Base-by-base conservation (phyloP, 2,113 vertebrate genomes). In the Elachura formosa region DNA sequence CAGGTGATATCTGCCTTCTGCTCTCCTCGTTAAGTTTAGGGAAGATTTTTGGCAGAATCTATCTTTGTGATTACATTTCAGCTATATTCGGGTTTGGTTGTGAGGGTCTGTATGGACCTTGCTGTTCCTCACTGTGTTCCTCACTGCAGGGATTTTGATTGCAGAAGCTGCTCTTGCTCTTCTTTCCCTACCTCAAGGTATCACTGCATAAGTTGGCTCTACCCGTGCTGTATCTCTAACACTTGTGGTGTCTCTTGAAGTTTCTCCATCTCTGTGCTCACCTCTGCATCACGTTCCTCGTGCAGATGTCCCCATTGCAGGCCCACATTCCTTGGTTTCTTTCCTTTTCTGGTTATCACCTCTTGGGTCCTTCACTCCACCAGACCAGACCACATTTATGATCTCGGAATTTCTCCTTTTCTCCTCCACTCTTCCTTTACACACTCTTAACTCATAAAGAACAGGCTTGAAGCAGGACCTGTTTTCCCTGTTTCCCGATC, bases 201-300 rank as follows among this genome's bases (percentile, higher is more conserved):
- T 56, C 22, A 40, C 24, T 52, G 8, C 29, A 13, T 11, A 14
- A 20, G 3, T 22, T 10, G 43, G 25, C 40, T 63, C 24, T 55
- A 2, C 29, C 29, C 11, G 4, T 26, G 49, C 48, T 66, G 4
- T 69, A 0, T 14, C 22, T 73, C 38, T 25, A 34, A 26, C 33
- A 12, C 26, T 40, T 46, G 12, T 1, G 3, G 15, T 7, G 13
- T 28, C 20, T 41, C 81, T 36, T n/a, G 22, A 22, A 67, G 38
- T 14, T 76, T 28, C 21, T 45, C 25, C 40, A 0, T 38, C 0
- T 1, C 8, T 45, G 19, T 2, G 1, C 6, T 61, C 45, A 10
- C 28, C 34, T 75, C 33, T 51, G 21, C 38, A 28, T 38, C 69
- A 33, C 0, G 0, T 55, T 59, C 16, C 52, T 19, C 48, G 4